phyloP scores from a whole-genome alignment of 2,888 invertebrate species.

The Dasysyrphus albostriatus region DNA sequence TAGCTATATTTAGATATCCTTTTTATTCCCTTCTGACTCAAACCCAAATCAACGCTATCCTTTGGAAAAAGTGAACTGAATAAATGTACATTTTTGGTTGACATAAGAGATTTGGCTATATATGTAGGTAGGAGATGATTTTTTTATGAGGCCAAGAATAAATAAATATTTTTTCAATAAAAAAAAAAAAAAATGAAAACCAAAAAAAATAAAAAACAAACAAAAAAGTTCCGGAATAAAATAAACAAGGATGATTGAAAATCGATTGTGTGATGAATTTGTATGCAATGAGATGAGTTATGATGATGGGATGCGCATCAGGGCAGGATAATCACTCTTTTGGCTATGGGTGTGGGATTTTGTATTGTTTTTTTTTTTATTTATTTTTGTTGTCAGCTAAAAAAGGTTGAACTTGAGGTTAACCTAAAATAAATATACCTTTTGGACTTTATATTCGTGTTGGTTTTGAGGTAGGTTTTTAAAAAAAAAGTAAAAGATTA shows the following conservation, averaged over 20 bases:
- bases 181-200: neutral
- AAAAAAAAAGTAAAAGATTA: constrained; percentile 35
- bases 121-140: constrained; percentile 62
- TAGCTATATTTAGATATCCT: neutral
- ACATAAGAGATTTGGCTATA: constrained; percentile 68
- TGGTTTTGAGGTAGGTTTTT: neutral
- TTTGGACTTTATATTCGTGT: constrained; percentile 7
- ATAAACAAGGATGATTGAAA: constrained; percentile 72
- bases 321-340: constrained; percentile 53
- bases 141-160: constrained; percentile 70
- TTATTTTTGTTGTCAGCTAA: neutral
- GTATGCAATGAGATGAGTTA: constrained; percentile 69
- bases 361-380: neutral
- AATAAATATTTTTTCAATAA: constrained; percentile 55
- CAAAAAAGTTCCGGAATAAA: constrained; percentile 46
- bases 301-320: constrained; percentile 31
- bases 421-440: constrained; percentile 27
- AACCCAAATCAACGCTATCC: neutral
- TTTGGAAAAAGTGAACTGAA: neutral
- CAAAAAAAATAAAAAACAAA: neutral
- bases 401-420: constrained; percentile 25
- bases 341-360: neutral
- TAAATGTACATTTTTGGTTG: constrained; percentile 56
- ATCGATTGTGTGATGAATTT: constrained; percentile 73
- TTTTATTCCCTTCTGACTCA: constrained; percentile 21